Conservation (phyloP, 2,797 vertebrate species). For the Etheostoma nigrum region DNA sequence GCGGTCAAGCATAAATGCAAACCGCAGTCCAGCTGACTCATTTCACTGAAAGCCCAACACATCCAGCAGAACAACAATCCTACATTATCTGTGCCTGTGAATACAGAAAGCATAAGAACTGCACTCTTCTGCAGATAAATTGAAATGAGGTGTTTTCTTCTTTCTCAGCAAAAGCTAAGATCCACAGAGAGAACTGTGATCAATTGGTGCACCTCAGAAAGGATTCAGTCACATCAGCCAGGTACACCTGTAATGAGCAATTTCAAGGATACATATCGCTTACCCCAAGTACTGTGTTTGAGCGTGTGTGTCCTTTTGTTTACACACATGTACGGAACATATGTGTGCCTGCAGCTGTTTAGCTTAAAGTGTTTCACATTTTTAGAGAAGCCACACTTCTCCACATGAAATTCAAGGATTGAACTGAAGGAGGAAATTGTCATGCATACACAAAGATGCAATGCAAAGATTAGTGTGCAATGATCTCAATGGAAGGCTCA, state of each 20-base stretch:
- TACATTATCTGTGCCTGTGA: constrained; percentile 29
- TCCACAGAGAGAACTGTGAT: constrained; percentile 18
- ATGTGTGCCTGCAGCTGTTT: constrained; percentile 13
- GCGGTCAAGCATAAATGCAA: constrained; percentile 63
- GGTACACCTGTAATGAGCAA: constrained; percentile 2
- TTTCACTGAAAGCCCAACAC: constrained; percentile 49
- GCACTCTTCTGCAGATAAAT: constrained; percentile 16
- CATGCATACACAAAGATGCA: constrained; percentile 41
- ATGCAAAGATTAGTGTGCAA: constrained; percentile 61
- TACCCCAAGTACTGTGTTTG: constrained; percentile 3
- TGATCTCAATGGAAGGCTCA: constrained; percentile 67
- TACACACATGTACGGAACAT: constrained; percentile 9
- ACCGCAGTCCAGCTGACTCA: constrained; percentile 67
- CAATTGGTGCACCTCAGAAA: constrained; percentile 31
- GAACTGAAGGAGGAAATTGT: constrained; percentile 48
- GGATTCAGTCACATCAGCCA: constrained; percentile 45
- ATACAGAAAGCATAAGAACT: constrained; percentile 21
- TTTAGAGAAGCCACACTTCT: constrained; percentile 15
- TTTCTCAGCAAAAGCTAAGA: constrained; percentile 28
- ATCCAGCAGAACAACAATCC: constrained; percentile 39
- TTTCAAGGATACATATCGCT: constrained; percentile 45
- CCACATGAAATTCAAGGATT: constrained; percentile 32
- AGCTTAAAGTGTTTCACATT: not conserved
- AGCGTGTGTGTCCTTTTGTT: constrained; percentile 2
- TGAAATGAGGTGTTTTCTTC: constrained; percentile 4